Percentiles rank a stretch among this genome's conserved stretches.
Conservation (phyloP, 2,797 vertebrate genomes). For the Clangula hyemalis region DNA sequence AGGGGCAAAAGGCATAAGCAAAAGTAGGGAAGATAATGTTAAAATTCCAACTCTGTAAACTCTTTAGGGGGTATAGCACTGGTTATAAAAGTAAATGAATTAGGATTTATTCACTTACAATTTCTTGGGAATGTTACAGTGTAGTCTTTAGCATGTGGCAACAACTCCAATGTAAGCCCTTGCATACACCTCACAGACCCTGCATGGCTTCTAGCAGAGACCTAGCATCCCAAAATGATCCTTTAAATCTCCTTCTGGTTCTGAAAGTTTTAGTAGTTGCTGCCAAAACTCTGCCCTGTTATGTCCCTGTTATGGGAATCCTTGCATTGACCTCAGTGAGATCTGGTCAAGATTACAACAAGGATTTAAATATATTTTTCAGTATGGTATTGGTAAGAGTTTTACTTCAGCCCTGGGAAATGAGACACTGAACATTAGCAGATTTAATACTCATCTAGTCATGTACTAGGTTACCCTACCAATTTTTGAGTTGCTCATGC, state of each 20-base stretch:
- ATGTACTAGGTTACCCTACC: neutral
- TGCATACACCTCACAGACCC: neutral
- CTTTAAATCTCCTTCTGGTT: neutral
- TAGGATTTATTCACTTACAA: neutral
- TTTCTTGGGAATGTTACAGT: neutral
- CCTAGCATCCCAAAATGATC: neutral
- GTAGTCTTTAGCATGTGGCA: neutral
- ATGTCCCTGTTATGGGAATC: neutral
- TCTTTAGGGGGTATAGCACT: neutral
- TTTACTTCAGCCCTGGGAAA: conserved; percentile 38
- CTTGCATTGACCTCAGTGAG: neutral
- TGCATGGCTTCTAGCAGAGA: neutral
- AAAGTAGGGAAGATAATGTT: neutral
- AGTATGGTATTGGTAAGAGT: neutral
- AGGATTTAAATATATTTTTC: conserved; percentile 4
- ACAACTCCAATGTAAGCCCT: neutral
- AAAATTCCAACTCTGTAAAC: neutral
- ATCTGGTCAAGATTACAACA: neutral
- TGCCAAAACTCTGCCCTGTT: neutral
- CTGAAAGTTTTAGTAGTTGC: neutral
- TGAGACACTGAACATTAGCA: conserved; percentile 34
- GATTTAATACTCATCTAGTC: conserved; percentile 55
- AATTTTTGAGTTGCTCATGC: neutral
- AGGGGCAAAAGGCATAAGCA: neutral
- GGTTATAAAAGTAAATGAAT: neutral